A percentile compares a stretch with the other conserved stretches of the same genome.
Evolutionary conservation across 2,113 vertebrate genomes (phyloP).

Genomic region (Gopherus flavomarginatus): DNA sequence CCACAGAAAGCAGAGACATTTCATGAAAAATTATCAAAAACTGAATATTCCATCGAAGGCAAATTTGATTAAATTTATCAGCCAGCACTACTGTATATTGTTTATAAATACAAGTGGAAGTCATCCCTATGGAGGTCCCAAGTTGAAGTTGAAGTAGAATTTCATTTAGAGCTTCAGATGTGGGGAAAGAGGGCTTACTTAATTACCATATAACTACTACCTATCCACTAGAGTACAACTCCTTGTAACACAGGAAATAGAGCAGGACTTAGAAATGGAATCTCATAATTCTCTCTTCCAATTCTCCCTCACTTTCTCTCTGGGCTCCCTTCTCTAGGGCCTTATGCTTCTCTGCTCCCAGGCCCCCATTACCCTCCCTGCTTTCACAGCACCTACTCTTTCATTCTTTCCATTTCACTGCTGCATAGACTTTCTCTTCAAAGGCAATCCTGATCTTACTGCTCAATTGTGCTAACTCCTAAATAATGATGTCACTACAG

Average conservation of each 20-base stretch:
- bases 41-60: too few species aligned
- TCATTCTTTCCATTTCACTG: neutral
- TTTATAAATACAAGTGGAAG: too few species aligned
- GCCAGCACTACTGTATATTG: too few species aligned
- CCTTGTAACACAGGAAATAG: neutral
- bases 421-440: neutral
- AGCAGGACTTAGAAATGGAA: neutral
- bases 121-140: too few species aligned
- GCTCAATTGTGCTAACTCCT: neutral
- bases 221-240: neutral
- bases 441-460: neutral
- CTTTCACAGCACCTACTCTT: neutral
- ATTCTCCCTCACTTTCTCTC: neutral
- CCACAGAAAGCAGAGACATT: too few species aligned
- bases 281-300: rapidly evolving
- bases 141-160: too few species aligned
- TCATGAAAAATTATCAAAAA: too few species aligned
- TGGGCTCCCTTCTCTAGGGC: neutral
- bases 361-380: neutral
- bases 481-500: neutral
- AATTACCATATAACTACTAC: too few species aligned
- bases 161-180: too few species aligned
- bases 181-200: too few species aligned
- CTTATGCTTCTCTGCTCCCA: neutral
- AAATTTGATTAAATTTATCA: too few species aligned